Evolutionary conservation across 2,888 invertebrate species (phyloP), one percentile per base, ranked within the genome.

Genomic region (Trissolcus japonicus): DNA sequence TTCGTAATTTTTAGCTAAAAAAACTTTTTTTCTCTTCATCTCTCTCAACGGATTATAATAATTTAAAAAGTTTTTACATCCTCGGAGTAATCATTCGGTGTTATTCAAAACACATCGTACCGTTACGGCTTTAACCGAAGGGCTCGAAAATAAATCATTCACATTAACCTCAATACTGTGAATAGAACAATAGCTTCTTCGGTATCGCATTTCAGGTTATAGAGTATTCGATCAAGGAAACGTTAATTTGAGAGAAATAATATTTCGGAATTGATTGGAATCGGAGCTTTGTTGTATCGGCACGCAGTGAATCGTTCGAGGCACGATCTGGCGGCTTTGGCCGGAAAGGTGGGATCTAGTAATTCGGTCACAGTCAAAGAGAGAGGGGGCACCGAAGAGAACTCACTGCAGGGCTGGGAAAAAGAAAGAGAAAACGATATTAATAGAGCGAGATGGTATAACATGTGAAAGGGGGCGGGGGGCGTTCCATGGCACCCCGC

Each of bases 401-500:
- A 54, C 72, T 16, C 50, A 57, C 57, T 61, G 59, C 57, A 80
- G 74, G 80, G 75, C 65, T 43, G 79, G 76, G 76, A 79, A 79
- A 79, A 55, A 61, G 68, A 56, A 68, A 68, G 19, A 61, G 67
- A 55, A 46, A 62, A 46, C 56, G 53, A 53, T 21, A 43, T 59
- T 48, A 65, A 56, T 54, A 48, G 35, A 55, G 50, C 46, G 56
- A 65, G 69, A 74, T 16, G 40, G 56, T 17, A 54, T 40, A 54
- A 61, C 29, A 13, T 55, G 68, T 50, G 63, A 59, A 56, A 80
- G 82, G 85, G 80, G 84, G 84, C 80, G 84, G 83, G 83, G 85
- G 87, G 85, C 87, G 86, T 85, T 86, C 81, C 85, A 82, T 67
- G 82, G 85, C 85, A 86, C 88, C 88, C 88, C 81, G 89, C 87